Percentiles rank a stretch among this genome's conserved stretches.
These are phyloP conservation scores for Sylvilagus floridanus DNA, from an alignment of 2,797 vertebrate genomes.

Conservation along the genomic window DNA sequence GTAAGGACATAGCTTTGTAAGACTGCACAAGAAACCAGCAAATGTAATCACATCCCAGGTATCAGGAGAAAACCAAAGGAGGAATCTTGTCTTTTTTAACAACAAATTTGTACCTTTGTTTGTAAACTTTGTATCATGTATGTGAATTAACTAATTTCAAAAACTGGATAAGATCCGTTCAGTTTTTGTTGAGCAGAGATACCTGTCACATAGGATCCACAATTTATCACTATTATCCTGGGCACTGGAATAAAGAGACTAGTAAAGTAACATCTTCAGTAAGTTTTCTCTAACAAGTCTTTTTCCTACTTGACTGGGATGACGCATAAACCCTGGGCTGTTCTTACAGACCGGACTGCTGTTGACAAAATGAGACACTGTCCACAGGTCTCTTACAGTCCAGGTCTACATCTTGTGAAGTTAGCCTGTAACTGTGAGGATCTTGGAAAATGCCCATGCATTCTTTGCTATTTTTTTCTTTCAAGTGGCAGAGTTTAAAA, in stretches of 20 bases:
- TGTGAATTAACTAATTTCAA: constrained; percentile 6
- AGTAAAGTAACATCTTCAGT: not conserved
- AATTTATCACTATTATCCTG: constrained; percentile 25
- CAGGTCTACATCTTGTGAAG: not conserved
- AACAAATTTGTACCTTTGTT: not conserved
- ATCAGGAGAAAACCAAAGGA: not conserved
- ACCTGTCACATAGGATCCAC: not conserved
- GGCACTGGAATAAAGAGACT: not conserved
- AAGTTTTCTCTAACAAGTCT: not conserved
- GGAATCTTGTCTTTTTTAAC: not conserved
- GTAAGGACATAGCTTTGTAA: not conserved
- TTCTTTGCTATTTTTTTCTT: not conserved
- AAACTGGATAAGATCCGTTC: constrained; percentile 12
- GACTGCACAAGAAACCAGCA: not conserved
- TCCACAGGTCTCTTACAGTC: not conserved
- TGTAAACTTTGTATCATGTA: not conserved
- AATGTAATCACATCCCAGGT: not conserved
- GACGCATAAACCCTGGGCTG: not conserved
- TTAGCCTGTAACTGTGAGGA: not conserved
- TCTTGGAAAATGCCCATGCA: not conserved
- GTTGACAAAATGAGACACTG: not conserved
- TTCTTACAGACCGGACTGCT: not conserved
- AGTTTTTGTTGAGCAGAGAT: not conserved
- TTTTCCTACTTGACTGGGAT: not conserved
- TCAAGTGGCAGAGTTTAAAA: not conserved